Evolutionary conservation across 2,888 invertebrate species (phyloP), one percentile per base, ranked within the genome.

Genomic region (Phaedon cochleariae): DNA sequence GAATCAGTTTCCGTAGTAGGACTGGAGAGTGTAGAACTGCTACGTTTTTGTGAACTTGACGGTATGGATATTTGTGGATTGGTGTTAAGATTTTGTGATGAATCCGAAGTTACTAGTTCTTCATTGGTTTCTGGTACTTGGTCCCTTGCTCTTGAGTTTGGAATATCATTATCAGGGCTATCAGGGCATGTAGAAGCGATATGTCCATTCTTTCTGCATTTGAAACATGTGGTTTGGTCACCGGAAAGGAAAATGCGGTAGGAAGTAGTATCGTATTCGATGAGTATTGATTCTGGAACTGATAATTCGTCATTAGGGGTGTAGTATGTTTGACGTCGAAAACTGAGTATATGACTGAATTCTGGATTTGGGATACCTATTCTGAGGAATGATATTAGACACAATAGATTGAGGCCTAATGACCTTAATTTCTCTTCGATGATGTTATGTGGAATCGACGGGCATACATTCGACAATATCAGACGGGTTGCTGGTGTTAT

Each of bases 391-490:
- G 65, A 67, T 1, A 71, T 67, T 12, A 69, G 69, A 17, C 69
- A 74, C 21, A 70, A 55, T 37, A 65, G 48, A 62, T 70, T 66
- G 10, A 73, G 18, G 12, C 65, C 63, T 15, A 68, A 46, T 41
- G 59, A 62, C 52, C 63, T 69, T 1, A 76, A 48, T 49, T 59
- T 55, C 10, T 59, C 29, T 67, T 72, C 73, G 26, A 71, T 18
- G 10, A 63, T 21, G 7, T 64, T 18, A 51, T 75, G 72, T 7
- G 71, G 74, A 29, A 76, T 75, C 2, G 69, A 17, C 69, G 74
- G 55, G 18, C 65, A 67, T 1, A 77, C 74, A 59, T 76, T 77
- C 17, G 77, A 77, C 1, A 77, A 60, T 18, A 77, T 62, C 22
- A 76, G 51, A 45, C 73, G 62, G 49, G 70, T 62, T 1, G 74